A percentile compares a stretch with the other conserved stretches of the same genome.
These are phyloP conservation scores for Drosophila malerkotliana DNA, from an alignment of 1,140 invertebrate genomes.

Conservation along the genomic window DNA sequence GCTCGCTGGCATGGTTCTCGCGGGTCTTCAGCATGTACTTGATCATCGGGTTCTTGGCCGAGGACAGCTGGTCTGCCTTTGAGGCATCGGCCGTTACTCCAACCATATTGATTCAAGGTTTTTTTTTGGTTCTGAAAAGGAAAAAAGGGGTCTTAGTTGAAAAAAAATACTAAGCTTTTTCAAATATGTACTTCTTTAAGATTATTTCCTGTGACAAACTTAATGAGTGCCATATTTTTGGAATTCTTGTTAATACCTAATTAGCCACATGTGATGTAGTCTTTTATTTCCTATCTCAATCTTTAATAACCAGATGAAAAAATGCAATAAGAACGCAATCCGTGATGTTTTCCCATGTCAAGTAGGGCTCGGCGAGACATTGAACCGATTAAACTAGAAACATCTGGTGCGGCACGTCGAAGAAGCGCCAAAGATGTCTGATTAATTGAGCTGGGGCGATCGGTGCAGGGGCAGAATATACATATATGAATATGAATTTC, in stretches of 20 bases:
- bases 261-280: constrained; percentile 15
- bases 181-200: too few relatives aligned
- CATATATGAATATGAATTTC: constrained; percentile 26
- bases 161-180: too few relatives aligned
- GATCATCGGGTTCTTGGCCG: constrained; percentile 77
- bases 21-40: constrained; percentile 78
- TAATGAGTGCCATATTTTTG: too few relatives aligned
- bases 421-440: constrained; percentile 48
- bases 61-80: constrained; percentile 58
- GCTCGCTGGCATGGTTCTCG: constrained; percentile 74
- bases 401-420: constrained; percentile 56
- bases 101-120: constrained; percentile 59
- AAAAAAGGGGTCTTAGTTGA: background rate
- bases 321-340: constrained; percentile 10
- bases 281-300: constrained; percentile 25
- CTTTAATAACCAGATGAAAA: constrained; percentile 29
- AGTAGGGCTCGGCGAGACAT: constrained; percentile 56
- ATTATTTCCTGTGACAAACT: too few relatives aligned
- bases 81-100: constrained; percentile 58
- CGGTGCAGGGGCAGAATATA: constrained; percentile 25
- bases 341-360: constrained; percentile 35
- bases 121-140: constrained; percentile 8
- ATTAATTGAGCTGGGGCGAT: constrained; percentile 53
- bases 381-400: constrained; percentile 69
- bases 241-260: background rate